Evolutionary conservation across 2,888 invertebrate species (phyloP), one percentile per base, ranked within the genome.

Genomic region (Rhimphoctona megacephalus): DNA sequence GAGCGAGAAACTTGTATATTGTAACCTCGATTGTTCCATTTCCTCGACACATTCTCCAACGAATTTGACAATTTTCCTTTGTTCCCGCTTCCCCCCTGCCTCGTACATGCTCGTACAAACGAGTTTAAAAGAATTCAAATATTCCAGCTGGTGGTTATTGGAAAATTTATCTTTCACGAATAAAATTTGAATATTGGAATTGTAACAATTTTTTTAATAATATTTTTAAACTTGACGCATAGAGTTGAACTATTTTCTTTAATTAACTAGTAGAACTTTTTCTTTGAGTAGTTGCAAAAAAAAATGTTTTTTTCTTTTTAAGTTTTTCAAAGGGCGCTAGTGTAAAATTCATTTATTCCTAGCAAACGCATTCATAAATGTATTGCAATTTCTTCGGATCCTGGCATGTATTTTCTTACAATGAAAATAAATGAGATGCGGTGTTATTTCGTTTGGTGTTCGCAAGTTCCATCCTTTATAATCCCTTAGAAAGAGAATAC

Each of bases 1-100:
- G 46, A 49, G 46, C 46, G 33, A 11, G 49, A 70, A n/a, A 25
- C 14, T 49, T 22, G 19, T 17, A 2, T 72, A 52, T 33, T 36
- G 33, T 52, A 72, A 52, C 33, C 8, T 36, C 25, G 46, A n/a
- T 19, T 33, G n/a, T 52, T 43, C 52, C 9, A 72, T 72, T 72
- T 72, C 30, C 22, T 30, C 30, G 19, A 49, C 8, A 33, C 25
- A 52, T 72, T 69, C 43, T 22, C 52, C 52, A 22, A 52, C 33
- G 78, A 52, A 69, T n/a, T 49, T 66, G 30, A 46, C 64, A 54
- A 84, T 79, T 72, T 66, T 83, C 67, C 43, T 11, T 30, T 22
- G 46, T 33, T 46, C 43, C 0, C 43, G 9, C 43, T 43, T 11
- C 11, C 11, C 14, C 14, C 1, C 14, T 19, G 4, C 25, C 61